phyloP scores from a whole-genome alignment of 2,888 invertebrate species.

The Anorthoa munda region DNA sequence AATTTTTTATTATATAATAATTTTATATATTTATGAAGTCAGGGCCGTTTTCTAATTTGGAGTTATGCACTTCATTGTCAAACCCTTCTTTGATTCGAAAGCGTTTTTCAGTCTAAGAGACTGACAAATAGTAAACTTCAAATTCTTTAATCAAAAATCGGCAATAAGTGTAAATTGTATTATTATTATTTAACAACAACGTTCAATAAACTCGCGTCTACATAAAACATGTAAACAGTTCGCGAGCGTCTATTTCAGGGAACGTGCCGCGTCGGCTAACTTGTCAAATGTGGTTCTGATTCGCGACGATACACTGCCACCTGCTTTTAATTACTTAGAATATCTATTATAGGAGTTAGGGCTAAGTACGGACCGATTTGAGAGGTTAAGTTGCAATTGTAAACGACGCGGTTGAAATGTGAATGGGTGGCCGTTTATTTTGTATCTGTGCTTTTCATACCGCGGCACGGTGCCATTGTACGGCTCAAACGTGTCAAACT shows the following conservation, averaged over 20 bases:
- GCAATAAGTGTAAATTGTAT: no score
- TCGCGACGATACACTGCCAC: constrained; percentile 54
- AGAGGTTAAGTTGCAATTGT: constrained; percentile 2
- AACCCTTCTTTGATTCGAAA: no score
- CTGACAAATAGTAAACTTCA: no score
- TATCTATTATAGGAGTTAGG: constrained; percentile 11
- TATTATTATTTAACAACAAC: no score
- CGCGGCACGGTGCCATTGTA: no score
- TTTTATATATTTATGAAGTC: no score
- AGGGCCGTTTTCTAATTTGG: no score
- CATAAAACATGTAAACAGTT: constrained; percentile 33
- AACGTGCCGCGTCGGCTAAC: constrained; percentile 32
- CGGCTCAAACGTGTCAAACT: no score
- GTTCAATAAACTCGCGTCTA: background rate
- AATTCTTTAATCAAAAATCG: no score
- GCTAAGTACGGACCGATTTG: constrained; percentile 18
- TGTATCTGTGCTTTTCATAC: background rate
- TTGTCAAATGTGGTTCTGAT: constrained; percentile 60
- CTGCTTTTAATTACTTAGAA: constrained; percentile 73
- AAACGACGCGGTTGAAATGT: background rate
- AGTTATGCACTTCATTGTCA: no score
- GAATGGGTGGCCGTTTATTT: background rate
- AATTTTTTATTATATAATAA: no score
- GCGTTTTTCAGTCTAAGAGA: no score
- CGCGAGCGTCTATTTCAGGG: constrained; percentile 41